phyloP scores from a whole-genome alignment of 2,113 vertebrate genomes.

The Rutilus rutilus region DNA sequence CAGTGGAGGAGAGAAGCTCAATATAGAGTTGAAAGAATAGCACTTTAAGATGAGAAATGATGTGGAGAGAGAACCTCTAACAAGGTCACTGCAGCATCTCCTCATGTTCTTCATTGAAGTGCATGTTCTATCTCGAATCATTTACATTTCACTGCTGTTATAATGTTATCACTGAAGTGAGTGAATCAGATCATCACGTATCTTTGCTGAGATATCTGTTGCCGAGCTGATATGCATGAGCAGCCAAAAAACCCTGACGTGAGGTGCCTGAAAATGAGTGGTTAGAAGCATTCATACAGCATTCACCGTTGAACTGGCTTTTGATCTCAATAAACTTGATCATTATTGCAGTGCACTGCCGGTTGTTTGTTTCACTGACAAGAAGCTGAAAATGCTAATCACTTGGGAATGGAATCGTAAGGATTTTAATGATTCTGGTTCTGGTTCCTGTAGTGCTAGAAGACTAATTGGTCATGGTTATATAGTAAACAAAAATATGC shows the following conservation, averaged over 20 bases:
- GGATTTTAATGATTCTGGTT: neutral
- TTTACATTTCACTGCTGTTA: constrained; percentile 25
- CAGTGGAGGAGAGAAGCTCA: neutral
- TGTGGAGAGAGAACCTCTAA: constrained; percentile 6
- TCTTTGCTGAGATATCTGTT: constrained; percentile 9
- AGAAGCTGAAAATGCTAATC: constrained; percentile 13
- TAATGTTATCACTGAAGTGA: constrained; percentile 25
- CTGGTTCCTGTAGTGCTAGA: too few relatives aligned
- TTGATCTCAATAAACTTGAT: neutral
- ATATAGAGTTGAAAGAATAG: neutral
- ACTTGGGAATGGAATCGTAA: neutral
- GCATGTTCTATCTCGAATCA: neutral
- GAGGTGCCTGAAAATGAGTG: constrained; percentile 8
- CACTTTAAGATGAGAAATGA: neutral
- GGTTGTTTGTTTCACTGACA: constrained; percentile 9
- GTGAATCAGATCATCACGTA: constrained; percentile 17
- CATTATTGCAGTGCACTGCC: neutral
- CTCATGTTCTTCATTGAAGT: neutral
- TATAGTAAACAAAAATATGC: neutral
- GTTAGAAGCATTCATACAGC: neutral
- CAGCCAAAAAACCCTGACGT: neutral
- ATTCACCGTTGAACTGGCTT: constrained; percentile 8
- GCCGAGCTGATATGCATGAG: neutral
- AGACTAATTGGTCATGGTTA: neutral
- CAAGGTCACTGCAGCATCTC: neutral